Percentiles rank a stretch among this genome's conserved stretches.
These are phyloP conservation scores for Labia minor DNA, from an alignment of 2,888 invertebrate genomes.

Conservation along the genomic window DNA sequence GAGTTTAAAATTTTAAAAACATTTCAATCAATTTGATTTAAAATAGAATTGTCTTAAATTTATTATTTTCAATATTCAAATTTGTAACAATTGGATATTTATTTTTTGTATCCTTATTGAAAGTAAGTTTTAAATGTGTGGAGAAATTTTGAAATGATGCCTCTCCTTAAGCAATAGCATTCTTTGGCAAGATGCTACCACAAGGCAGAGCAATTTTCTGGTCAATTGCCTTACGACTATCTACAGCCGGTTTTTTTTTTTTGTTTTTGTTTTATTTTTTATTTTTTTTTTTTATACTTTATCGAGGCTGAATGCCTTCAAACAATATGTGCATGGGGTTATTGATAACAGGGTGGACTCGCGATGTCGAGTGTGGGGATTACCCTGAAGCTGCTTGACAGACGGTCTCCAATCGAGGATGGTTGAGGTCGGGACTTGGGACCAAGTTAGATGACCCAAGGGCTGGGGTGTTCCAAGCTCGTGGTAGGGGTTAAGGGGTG, in stretches of 20 bases:
- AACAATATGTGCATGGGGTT: conserved; percentile 3
- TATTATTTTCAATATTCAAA: too few species aligned
- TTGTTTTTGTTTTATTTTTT: too few species aligned
- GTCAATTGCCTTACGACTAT: conserved; percentile 1
- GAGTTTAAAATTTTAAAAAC: too few species aligned
- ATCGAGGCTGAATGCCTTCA: neutral
- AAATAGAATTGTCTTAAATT: too few species aligned
- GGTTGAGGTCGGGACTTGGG: neutral
- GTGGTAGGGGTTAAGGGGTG: neutral
- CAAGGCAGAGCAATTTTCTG: conserved; percentile 4
- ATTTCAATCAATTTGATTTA: too few species aligned
- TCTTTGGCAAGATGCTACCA: neutral
- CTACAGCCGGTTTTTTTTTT: neutral
- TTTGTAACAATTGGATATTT: too few species aligned
- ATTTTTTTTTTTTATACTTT: neutral
- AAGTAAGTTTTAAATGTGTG: neutral
- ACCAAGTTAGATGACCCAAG: conserved; percentile 1
- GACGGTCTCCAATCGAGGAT: neutral
- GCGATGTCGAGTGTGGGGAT: neutral
- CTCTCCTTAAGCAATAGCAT: neutral
- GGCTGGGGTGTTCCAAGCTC: neutral
- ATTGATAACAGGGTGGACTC: neutral
- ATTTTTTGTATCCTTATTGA: too few species aligned
- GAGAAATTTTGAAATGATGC: neutral
- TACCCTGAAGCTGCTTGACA: neutral